Base-by-base conservation (phyloP, 2,888 invertebrate genomes). In the Formica aserva region DNA sequence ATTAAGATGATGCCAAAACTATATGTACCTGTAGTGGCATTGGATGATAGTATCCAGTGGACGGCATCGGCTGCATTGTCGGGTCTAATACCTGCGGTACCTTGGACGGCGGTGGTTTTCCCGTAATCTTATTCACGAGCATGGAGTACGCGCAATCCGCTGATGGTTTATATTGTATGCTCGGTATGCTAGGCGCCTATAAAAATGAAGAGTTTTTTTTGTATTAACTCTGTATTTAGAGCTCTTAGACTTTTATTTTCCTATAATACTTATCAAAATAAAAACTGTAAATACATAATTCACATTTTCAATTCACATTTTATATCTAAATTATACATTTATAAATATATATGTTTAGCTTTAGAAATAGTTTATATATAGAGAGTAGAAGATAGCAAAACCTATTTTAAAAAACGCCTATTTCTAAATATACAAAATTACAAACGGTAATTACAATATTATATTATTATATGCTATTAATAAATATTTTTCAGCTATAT, bases 141-240 rank as follows among this genome's bases (percentile, higher is more conserved):
- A 98, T 97, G 11, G 98, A 97, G 95, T 98, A 98, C 84, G 98
- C 97, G 95, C 98, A 98, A 95, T 98, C 97, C 0, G 97, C 97
- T 3, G 97, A 97, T 15, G 98, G 98, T 92, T 97, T 97, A 95
- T 98, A 98, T 90, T 96, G 96, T 89, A 97, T 97, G 81, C 95
- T 95, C 83, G 96, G 96, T 92, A 97, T 96, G 86, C 95, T 96
- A 94, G 94, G 97, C 95, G 94, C 96, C 96, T 92, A 95, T 95
- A 87, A 86, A 88, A 55, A 74, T 52, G 63, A 62, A 85, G 74
- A 5, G 6, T 35, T 26, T 45, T 18, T 69, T 8, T 71, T 48
- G 13, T 35, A 69, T 6, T 26, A 76, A 9, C 45, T 71, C 18
- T 45, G 22, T 1, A 45, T 32, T 57, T 69, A 26, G 18, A 35